phyloP scores from a whole-genome alignment of 30 jellyfish, hydroid and myxozoan species.

The Hydractinia echinata region DNA sequence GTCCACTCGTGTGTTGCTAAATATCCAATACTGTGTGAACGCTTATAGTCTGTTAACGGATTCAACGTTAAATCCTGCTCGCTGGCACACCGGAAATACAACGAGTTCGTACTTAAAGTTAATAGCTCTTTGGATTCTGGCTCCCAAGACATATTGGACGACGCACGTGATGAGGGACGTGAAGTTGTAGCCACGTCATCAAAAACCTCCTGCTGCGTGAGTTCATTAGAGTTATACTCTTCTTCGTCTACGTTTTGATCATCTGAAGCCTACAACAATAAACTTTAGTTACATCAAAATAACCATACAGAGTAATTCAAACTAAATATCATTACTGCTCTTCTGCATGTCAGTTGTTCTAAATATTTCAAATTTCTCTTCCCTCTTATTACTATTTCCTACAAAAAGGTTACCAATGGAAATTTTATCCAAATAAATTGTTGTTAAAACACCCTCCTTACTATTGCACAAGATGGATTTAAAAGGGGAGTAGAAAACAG shows the following conservation, averaged over 20 bases:
- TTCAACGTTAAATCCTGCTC: constrained; percentile 33
- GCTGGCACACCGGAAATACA: constrained; percentile 9
- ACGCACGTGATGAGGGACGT: constrained; percentile 5
- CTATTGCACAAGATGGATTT: too few species aligned
- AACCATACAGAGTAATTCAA: too few species aligned
- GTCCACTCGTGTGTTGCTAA: constrained; percentile 45
- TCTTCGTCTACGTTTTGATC: not conserved
- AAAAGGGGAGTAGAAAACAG: too few species aligned
- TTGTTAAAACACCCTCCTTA: too few species aligned
- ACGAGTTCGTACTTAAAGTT: constrained; percentile 22
- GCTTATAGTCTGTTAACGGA: constrained; percentile 14
- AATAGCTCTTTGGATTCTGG: constrained; percentile 37
- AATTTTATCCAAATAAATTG: too few species aligned
- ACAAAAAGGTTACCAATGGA: too few species aligned
- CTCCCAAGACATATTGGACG: constrained; percentile 37
- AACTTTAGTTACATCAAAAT: too few species aligned
- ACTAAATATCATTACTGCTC: too few species aligned
- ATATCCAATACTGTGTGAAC: constrained; percentile 47
- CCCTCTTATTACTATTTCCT: too few species aligned
- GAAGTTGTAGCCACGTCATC: not conserved
- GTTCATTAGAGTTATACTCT: not conserved
- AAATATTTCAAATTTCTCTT: too few species aligned
- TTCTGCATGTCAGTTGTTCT: too few species aligned
- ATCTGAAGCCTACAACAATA: not conserved
- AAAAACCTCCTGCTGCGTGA: not conserved